phyloP scores from a whole-genome alignment of 2,113 vertebrate genomes.

The Phodopus roborovskii region DNA sequence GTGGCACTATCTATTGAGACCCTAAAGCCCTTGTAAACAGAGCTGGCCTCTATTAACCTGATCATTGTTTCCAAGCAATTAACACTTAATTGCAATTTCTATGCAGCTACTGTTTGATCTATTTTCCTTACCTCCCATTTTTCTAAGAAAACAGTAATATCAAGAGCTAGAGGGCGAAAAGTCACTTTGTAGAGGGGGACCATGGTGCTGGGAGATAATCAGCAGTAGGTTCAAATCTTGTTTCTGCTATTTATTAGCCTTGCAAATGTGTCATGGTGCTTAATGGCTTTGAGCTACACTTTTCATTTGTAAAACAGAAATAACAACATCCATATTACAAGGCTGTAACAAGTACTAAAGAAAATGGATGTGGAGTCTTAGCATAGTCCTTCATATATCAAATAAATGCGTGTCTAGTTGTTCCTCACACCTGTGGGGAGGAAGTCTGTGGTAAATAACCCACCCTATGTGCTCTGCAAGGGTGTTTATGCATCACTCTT shows the following conservation, averaged over 20 bases:
- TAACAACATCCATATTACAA: neutral
- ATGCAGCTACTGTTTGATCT: neutral
- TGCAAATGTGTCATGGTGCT: neutral
- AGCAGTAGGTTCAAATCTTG: neutral
- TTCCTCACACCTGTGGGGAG: neutral
- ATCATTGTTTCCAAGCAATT: neutral
- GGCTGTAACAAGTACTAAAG: neutral
- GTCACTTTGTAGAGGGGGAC: neutral
- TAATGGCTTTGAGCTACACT: neutral
- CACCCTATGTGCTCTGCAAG: neutral
- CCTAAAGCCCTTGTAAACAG: neutral
- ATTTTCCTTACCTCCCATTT: neutral
- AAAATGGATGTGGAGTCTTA: neutral
- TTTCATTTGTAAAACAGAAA: constrained; percentile 26
- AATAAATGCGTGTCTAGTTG: neutral
- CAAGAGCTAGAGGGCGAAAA: neutral
- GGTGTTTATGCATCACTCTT: neutral
- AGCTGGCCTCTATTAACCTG: neutral
- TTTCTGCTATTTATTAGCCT: neutral
- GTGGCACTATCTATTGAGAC: neutral
- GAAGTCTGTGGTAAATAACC: neutral
- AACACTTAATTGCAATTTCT: neutral
- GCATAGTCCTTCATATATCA: neutral
- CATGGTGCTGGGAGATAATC: no score
- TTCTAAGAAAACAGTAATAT: neutral